Percentiles rank a stretch among this genome's conserved stretches.
These are phyloP conservation scores for Actenoides hombroni DNA, from an alignment of 2,113 vertebrate genomes.

Conservation along the genomic window DNA sequence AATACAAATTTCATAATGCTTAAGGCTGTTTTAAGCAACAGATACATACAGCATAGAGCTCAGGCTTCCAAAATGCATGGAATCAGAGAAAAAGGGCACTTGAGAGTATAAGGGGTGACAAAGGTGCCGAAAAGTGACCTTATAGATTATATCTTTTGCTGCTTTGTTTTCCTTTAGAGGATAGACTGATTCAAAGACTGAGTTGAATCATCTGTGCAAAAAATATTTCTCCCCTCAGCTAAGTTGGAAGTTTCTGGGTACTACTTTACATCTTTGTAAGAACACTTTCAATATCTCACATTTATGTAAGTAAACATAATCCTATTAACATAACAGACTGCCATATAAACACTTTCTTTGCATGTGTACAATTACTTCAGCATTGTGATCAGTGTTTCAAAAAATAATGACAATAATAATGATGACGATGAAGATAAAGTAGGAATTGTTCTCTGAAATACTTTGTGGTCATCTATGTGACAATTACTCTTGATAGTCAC, in stretches of 20 bases:
- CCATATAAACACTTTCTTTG: not conserved
- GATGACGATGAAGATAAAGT: not conserved
- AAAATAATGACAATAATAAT: not conserved
- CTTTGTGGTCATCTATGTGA: not conserved
- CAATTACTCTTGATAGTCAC: not conserved
- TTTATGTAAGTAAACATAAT: not conserved
- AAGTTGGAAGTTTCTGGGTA: not conserved
- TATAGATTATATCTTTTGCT: not conserved
- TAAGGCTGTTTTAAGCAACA: not conserved
- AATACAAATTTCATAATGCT: not conserved
- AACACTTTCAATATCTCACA: not conserved
- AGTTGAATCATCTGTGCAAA: not conserved
- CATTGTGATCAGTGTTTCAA: not conserved
- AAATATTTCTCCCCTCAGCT: not conserved
- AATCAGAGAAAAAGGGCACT: not conserved
- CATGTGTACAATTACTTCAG: not conserved
- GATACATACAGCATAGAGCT: not conserved
- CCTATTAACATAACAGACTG: not conserved
- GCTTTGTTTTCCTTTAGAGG: not conserved
- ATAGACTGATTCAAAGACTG: not conserved
- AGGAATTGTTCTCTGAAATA: not conserved
- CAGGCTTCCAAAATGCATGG: not conserved
- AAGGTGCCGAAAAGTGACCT: not conserved
- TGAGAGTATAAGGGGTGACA: not conserved
- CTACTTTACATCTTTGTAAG: not conserved